Conservation (phyloP, 2,113 vertebrate genomes). For the Pteruthius melanotis region DNA sequence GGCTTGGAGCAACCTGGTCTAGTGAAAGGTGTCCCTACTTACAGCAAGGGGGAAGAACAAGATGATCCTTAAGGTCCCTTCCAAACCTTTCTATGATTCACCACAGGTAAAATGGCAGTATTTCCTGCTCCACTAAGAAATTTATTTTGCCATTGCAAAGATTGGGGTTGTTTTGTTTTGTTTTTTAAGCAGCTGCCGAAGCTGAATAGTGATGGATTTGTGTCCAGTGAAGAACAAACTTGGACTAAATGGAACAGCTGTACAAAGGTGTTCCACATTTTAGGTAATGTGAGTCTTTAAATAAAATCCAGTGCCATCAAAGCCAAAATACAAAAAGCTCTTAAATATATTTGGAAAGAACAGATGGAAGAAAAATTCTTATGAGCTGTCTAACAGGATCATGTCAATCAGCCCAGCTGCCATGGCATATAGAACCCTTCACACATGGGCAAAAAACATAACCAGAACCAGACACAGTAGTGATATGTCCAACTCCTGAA, state of each 20-base stretch:
- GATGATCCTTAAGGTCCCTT: neutral
- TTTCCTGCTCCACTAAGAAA: neutral
- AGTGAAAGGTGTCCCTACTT: neutral
- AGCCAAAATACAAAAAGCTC: neutral
- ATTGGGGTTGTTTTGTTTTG: rapidly evolving
- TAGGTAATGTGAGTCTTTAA: neutral
- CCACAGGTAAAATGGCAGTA: neutral
- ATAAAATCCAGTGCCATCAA: neutral
- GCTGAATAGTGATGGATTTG: neutral
- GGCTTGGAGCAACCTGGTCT: neutral
- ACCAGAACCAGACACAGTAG: neutral
- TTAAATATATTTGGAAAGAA: neutral
- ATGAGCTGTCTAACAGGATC: neutral
- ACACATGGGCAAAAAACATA: neutral
- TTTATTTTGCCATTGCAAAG: neutral
- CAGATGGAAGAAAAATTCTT: neutral
- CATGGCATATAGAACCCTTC: neutral
- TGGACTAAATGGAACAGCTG: neutral
- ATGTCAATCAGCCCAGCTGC: neutral
- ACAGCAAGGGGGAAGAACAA: neutral
- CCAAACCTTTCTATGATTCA: neutral
- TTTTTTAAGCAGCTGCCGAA: neutral
- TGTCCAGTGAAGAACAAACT: neutral
- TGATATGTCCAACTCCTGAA: neutral
- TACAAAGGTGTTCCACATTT: neutral